phyloP scores from a whole-genome alignment of 64 coral and sea anemone genomes.

The Platygyra sinensis region DNA sequence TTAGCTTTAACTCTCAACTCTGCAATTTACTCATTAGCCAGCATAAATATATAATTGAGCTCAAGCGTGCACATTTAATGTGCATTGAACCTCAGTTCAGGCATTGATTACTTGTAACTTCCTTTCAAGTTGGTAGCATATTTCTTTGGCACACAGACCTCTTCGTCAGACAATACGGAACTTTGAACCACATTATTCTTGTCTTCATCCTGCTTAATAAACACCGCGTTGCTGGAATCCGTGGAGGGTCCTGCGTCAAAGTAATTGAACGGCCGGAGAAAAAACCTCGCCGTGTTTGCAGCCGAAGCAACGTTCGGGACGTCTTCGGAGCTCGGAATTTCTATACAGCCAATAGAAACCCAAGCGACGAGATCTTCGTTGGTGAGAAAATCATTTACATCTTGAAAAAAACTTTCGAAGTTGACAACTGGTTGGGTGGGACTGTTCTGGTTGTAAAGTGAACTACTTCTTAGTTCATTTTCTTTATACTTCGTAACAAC shows the following conservation, averaged over 20 bases:
- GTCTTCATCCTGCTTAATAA: neutral
- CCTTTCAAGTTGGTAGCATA: constrained; percentile 11
- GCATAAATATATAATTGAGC: too few relatives aligned
- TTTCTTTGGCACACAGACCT: constrained; percentile 10
- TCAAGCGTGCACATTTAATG: too few relatives aligned
- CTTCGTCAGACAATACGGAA: neutral
- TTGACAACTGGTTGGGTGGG: constrained; percentile 36
- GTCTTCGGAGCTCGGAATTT: constrained; percentile 34
- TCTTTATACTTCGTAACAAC: constrained; percentile 30
- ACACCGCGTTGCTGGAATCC: constrained; percentile 21
- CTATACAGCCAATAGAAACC: constrained; percentile 34
- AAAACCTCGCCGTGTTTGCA: constrained; percentile 36
- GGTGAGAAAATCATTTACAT: neutral
- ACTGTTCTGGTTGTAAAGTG: constrained; percentile 59
- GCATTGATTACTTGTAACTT: neutral
- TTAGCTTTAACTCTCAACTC: too few relatives aligned
- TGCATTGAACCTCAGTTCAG: too few relatives aligned
- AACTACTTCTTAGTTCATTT: constrained; percentile 47
- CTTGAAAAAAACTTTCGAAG: constrained; percentile 24
- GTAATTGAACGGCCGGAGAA: constrained; percentile 60
- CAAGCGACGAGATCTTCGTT: constrained; percentile 33
- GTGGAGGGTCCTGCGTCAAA: constrained; percentile 40
- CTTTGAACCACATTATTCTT: neutral
- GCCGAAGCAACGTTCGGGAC: constrained; percentile 25
- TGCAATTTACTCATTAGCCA: too few relatives aligned